Evolutionary conservation across 2,113 vertebrate genomes (phyloP), one percentile per base, ranked within the genome.

Genomic region (Perognathus longimembris): DNA sequence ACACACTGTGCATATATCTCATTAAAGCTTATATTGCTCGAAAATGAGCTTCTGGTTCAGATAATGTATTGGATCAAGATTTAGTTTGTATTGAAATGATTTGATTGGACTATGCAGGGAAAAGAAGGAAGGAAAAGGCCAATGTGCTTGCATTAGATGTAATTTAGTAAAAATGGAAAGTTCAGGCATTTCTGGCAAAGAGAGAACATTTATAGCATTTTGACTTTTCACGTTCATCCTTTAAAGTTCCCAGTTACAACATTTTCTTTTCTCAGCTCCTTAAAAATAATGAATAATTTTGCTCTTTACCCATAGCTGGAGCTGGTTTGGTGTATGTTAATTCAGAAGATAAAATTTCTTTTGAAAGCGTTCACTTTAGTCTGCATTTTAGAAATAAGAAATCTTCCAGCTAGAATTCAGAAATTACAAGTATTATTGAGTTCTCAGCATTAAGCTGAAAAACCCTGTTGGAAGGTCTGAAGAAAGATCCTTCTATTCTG

Each of bases 131-230:
- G 54, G 91, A 94, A 95, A 96, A 97, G 94, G 92, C 95, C 92
- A 96, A 92, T 75, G 92, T 88, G 81, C 96, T 96, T 93, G 75
- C 59, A 93, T 91, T 96, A 93, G 84, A 91, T 96, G 91, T 95
- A 93, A 96, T 96, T 95, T 96, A 92, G 93, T 95, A 93, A 96
- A 94, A 97, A 91, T 95, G 95, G 89, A 96, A 97, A 97, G 92
- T 95, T 94, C 92, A 97, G 93, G 78, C 50, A 1, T 94, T 94
- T 92, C 89, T 95, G 95, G 85, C 64, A 93, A 74, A 93, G 67
- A 87, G 91, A 95, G 94, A 89, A 97, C 96, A 97, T 95, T 96
- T 96, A 95, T 89, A 89, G 82, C 94, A 85, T 87, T 96, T 91
- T 88, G 30, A 54, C 64, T 95, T 93, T 97, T 91, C 94, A 95